Evolutionary conservation across 2,797 vertebrate species (phyloP).

Genomic region (Crocidura indochinensis): DNA sequence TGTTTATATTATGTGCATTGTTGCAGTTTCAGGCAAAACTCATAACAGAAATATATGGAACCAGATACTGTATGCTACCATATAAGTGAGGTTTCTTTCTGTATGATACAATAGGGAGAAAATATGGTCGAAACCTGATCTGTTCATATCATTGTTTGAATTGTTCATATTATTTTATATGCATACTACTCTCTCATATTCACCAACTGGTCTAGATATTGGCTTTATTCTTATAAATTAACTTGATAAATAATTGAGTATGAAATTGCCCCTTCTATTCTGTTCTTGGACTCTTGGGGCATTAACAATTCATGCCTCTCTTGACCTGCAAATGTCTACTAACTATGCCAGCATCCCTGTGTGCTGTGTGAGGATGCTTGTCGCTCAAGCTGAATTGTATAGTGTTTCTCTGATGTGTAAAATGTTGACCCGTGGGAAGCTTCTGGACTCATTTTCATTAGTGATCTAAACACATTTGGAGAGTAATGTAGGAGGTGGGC

Average conservation of each 20-base stretch:
- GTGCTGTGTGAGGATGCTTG: conserved; percentile 54
- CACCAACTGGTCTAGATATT: conserved; percentile 63
- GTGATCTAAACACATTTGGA: conserved; percentile 70
- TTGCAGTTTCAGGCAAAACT: conserved; percentile 37
- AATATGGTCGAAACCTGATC: conserved; percentile 26
- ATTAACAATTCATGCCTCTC: conserved; percentile 82
- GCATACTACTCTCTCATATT: conserved; percentile 64
- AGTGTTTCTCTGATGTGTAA: conserved; percentile 71
- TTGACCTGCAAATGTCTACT: conserved; percentile 73
- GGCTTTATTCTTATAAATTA: conserved; percentile 83
- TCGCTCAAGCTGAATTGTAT: conserved; percentile 53
- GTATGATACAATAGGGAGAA: conserved; percentile 35
- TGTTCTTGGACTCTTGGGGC: conserved; percentile 70
- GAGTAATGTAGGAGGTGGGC: conserved; percentile 2
- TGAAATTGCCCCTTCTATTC: conserved; percentile 59
- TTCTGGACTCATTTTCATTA: conserved; percentile 80
- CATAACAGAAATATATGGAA: conserved; percentile 55
- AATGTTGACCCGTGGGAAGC: conserved; percentile 66
- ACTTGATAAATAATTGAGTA: conserved; percentile 84
- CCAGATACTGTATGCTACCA: background rate
- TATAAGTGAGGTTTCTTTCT: conserved; percentile 41
- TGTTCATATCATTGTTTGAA: no score
- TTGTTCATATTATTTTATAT: conserved; percentile 73
- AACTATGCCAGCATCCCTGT: conserved; percentile 41
- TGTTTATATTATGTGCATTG: background rate